Percentiles rank a stretch among this genome's conserved stretches.
Evolutionary conservation across 2,113 vertebrate genomes (phyloP).

Genomic region (Dipodomys spectabilis): DNA sequence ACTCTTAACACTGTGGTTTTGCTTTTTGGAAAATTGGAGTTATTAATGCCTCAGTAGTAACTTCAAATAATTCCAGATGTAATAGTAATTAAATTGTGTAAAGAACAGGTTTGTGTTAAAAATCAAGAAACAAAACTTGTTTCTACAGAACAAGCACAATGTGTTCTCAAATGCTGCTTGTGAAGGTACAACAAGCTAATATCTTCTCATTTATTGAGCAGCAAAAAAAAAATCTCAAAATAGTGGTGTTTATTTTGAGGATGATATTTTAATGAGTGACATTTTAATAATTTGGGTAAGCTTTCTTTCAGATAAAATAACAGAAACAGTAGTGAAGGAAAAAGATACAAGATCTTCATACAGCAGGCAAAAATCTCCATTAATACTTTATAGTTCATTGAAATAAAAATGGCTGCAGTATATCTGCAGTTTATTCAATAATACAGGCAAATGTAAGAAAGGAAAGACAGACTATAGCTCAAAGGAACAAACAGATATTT

Average conservation of each 20-base stretch:
- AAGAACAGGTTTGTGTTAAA: constrained; percentile 76
- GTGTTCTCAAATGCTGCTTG: constrained; percentile 61
- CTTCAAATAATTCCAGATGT: constrained; percentile 78
- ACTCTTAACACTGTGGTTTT: constrained; percentile 66
- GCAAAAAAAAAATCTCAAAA: constrained; percentile 79
- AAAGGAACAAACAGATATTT: background rate
- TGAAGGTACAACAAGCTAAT: constrained; percentile 73
- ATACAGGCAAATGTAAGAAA: background rate
- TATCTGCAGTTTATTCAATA: background rate
- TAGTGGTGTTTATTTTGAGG: constrained; percentile 67
- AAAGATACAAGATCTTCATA: constrained; percentile 18
- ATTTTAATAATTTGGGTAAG: constrained; percentile 50
- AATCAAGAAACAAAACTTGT: constrained; percentile 81
- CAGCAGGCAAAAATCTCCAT: background rate
- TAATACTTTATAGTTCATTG: background rate
- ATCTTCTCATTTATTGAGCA: constrained; percentile 76
- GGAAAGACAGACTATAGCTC: background rate
- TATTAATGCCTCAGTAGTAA: constrained; percentile 78
- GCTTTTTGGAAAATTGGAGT: constrained; percentile 55
- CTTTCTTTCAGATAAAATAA: constrained; percentile 33
- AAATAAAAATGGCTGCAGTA: background rate
- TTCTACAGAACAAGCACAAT: constrained; percentile 76
- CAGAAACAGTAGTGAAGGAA: constrained; percentile 31
- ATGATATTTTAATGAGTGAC: constrained; percentile 61
- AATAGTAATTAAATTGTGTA: constrained; percentile 80